phyloP scores from a whole-genome alignment of 2,888 invertebrate genomes.

The Lochmaea capreae region DNA sequence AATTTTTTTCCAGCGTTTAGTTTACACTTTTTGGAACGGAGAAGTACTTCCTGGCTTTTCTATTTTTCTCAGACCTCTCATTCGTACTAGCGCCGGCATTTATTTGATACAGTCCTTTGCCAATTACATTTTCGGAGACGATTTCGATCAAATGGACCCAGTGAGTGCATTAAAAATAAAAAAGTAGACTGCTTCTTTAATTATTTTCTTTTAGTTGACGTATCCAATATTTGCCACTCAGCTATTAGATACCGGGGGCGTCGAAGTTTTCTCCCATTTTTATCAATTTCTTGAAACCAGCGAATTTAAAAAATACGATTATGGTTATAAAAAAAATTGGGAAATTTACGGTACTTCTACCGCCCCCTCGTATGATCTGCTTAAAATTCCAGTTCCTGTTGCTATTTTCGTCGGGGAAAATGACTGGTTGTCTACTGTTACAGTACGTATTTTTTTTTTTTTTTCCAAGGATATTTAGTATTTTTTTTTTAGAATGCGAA shows the following conservation, averaged over 20 bases:
- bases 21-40: slow-evolving; percentile 43
- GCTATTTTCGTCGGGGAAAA: slow-evolving; percentile 33
- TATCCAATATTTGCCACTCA: slow-evolving; percentile 37
- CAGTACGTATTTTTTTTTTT: slow-evolving; percentile 23
- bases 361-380: slow-evolving; percentile 33
- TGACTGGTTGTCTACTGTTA: slow-evolving; percentile 34
- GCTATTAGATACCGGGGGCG: slow-evolving; percentile 35
- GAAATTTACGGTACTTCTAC: slow-evolving; percentile 30
- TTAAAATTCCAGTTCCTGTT: slow-evolving; percentile 34
- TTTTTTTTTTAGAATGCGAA: slow-evolving; percentile 62
- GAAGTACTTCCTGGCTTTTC: slow-evolving; percentile 44
- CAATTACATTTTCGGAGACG: slow-evolving; percentile 44
- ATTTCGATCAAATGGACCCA: slow-evolving; percentile 47
- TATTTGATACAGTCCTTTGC: slow-evolving; percentile 38
- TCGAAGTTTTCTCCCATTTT: slow-evolving; percentile 38
- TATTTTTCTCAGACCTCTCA: slow-evolving; percentile 27
- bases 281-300: slow-evolving; percentile 33
- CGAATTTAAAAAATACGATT: slow-evolving; percentile 33
- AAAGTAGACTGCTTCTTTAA: too few species aligned
- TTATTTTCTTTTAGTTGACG: slow-evolving; percentile 27
- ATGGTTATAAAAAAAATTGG: slow-evolving; percentile 27
- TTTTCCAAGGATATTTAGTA: background rate
- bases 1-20: slow-evolving; percentile 37
- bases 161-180: slow-evolving; percentile 40
- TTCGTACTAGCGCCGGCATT: slow-evolving; percentile 35